Conservation (phyloP, 1,140 invertebrate genomes). For the Ostrea denselamellosa region DNA sequence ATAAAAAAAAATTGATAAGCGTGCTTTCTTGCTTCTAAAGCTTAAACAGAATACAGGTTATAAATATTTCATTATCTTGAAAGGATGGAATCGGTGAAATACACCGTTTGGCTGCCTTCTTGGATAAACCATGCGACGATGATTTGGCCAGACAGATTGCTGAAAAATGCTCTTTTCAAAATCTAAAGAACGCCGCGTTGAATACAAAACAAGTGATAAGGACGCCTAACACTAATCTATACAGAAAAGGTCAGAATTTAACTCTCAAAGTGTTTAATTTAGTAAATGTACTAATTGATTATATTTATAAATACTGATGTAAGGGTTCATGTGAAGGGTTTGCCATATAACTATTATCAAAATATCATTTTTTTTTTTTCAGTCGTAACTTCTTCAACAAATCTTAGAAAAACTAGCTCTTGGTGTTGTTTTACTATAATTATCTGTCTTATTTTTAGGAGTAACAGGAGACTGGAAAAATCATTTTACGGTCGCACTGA, state of each 20-base stretch:
- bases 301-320: too few relatives aligned
- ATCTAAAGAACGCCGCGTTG: neutral
- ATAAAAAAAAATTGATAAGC: too few relatives aligned
- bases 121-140: conserved; percentile 2
- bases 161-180: conserved; percentile 32
- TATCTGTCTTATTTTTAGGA: conserved; percentile 7
- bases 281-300: too few relatives aligned
- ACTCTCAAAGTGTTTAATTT: too few relatives aligned
- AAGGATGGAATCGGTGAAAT: conserved; percentile 27
- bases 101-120: neutral
- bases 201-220: neutral
- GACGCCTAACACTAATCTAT: neutral
- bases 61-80: neutral
- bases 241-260: conserved; percentile 27
- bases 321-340: too few relatives aligned
- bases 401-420: neutral
- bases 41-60: too few relatives aligned
- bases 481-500: conserved; percentile 19
- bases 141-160: conserved; percentile 18
- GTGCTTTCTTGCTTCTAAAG: too few relatives aligned
- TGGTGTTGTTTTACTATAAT: neutral
- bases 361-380: too few relatives aligned
- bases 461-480: conserved; percentile 30
- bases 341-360: too few relatives aligned
- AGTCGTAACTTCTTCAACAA: neutral